phyloP scores from a whole-genome alignment of 2,797 vertebrate species.

The Typhlichthys subterraneus region DNA sequence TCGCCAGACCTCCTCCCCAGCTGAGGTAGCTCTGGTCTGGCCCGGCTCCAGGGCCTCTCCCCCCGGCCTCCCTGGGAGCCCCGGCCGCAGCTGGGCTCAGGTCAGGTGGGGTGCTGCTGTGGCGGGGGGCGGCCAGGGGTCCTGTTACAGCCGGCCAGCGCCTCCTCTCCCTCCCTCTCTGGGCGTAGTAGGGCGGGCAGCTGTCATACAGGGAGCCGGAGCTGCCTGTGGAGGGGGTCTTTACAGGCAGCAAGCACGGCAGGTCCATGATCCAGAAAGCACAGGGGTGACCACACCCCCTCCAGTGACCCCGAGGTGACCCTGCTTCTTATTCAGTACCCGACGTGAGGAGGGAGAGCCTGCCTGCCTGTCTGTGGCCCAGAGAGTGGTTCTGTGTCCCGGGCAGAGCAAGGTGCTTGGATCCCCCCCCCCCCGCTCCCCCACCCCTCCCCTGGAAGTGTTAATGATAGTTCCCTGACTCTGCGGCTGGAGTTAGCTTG shows the following conservation, averaged over 20 bases:
- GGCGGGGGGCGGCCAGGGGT: constrained; percentile 39
- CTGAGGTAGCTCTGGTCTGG: constrained; percentile 70
- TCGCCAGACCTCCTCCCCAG: constrained; percentile 57
- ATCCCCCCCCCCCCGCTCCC: constrained; percentile 25
- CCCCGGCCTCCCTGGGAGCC: constrained; percentile 59
- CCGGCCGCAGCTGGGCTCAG: constrained; percentile 59
- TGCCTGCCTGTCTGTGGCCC: constrained; percentile 36
- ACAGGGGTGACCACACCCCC: constrained; percentile 30
- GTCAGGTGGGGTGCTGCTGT: constrained; percentile 39
- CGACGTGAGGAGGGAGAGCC: constrained; percentile 35
- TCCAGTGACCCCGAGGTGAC: constrained; percentile 30
- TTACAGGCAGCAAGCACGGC: constrained; percentile 52
- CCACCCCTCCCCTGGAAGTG: constrained; percentile 31
- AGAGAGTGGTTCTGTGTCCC: constrained; percentile 40
- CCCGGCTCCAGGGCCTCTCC: constrained; percentile 59
- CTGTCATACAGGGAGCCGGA: constrained; percentile 70
- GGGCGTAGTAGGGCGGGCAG: constrained; percentile 59
- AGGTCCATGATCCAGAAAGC: constrained; percentile 66
- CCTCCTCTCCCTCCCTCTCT: constrained; percentile 49
- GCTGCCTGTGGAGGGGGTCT: constrained; percentile 64
- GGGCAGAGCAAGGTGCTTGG: constrained; percentile 39
- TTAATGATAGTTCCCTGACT: constrained; percentile 42
- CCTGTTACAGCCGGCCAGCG: constrained; percentile 57
- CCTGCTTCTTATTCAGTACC: constrained; percentile 44
- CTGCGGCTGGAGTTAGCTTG: constrained; percentile 42